These are phyloP conservation scores for Eutrigla gurnardus DNA, from an alignment of 2,797 vertebrate species.

Conservation along the genomic window DNA sequence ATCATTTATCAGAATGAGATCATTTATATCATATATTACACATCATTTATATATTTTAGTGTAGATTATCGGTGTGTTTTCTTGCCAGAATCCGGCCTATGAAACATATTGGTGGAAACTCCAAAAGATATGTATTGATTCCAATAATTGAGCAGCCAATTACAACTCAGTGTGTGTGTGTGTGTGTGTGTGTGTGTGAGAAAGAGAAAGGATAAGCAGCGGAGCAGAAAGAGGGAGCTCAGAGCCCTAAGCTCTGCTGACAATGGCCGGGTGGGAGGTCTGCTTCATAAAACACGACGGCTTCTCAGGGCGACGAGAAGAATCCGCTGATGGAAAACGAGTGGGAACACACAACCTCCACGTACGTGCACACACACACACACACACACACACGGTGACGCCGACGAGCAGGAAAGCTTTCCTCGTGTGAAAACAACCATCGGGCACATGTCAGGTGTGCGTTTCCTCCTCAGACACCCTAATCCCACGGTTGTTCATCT, in stretches of 20 bases:
- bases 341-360: background rate
- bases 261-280: constrained; percentile 74
- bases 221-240: constrained; percentile 49
- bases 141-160: background rate
- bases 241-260: constrained; percentile 54
- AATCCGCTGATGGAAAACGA: constrained; percentile 51
- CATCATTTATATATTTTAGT: too few relatives aligned
- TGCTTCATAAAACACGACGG: constrained; percentile 36
- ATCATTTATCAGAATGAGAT: too few relatives aligned
- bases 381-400: too few relatives aligned
- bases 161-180: background rate
- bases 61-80: too few relatives aligned
- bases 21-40: too few relatives aligned
- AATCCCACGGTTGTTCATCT: constrained; percentile 22
- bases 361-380: background rate
- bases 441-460: background rate
- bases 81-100: too few relatives aligned
- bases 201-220: constrained; percentile 21
- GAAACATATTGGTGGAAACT: too few relatives aligned
- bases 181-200: background rate
- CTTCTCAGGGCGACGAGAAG: constrained; percentile 14
- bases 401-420: constrained; percentile 4
- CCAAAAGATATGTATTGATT: too few relatives aligned
- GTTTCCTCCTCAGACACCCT: constrained; percentile 9
- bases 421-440: too few relatives aligned